These are phyloP conservation scores for Aurelia coerulea DNA, from an alignment of 30 jellyfish, hydroid and myxozoan genomes.

Conservation along the genomic window DNA sequence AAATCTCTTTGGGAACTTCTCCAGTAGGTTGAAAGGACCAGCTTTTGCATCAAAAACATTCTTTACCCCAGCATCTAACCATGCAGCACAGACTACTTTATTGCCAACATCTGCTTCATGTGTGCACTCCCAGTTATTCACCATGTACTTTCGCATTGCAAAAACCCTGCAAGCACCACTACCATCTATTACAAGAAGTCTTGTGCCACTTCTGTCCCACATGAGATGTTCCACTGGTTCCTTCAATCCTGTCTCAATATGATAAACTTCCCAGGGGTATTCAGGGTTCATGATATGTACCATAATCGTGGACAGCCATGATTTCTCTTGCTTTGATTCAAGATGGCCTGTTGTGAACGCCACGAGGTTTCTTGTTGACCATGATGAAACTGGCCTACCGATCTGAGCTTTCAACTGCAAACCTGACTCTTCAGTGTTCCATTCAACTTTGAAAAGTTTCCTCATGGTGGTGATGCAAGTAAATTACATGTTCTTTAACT, in stretches of 20 bases:
- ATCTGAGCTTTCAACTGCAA: constrained; percentile 9
- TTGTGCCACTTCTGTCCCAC: constrained; percentile 73
- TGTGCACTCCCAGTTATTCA: constrained; percentile 59
- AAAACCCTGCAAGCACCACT: constrained; percentile 68
- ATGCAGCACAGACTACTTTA: constrained; percentile 31
- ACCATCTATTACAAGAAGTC: constrained; percentile 70
- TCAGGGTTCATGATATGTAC: constrained; percentile 74
- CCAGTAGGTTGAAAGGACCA: constrained; percentile 21
- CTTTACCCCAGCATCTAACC: constrained; percentile 64
- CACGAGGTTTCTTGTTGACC: constrained; percentile 78
- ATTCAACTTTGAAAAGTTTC: constrained; percentile 29
- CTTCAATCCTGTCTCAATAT: constrained; percentile 50
- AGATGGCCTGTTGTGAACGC: constrained; percentile 63
- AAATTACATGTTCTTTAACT: too few species aligned
- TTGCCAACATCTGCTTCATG: constrained; percentile 47
- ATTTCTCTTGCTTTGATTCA: constrained; percentile 11
- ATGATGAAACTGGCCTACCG: constrained; percentile 47
- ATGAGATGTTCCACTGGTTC: constrained; percentile 57
- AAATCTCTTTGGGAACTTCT: constrained; percentile 44
- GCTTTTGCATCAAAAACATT: constrained; percentile 57
- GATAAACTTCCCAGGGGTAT: constrained; percentile 70
- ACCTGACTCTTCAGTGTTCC: constrained; percentile 38
- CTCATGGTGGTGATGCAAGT: neutral
- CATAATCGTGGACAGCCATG: constrained; percentile 7
- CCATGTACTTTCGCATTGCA: constrained; percentile 42